Percentiles rank a stretch among this genome's conserved stretches.
phyloP scores from a whole-genome alignment of 2,888 invertebrate species.

The Ophion ellenae region DNA sequence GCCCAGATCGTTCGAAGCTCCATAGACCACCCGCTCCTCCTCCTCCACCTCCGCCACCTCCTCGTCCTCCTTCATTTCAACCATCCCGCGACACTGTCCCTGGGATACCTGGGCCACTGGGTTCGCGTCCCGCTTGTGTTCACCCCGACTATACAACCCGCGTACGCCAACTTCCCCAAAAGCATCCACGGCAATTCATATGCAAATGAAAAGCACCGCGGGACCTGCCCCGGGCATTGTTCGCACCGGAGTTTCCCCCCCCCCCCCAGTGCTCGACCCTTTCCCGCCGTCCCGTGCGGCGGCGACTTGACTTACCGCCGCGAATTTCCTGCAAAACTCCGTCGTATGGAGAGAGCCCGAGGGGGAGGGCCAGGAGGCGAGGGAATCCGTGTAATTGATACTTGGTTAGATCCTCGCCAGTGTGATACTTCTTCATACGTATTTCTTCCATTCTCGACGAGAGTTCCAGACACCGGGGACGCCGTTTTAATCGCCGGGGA shows the following conservation, averaged over 20 bases:
- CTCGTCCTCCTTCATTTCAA: neutral
- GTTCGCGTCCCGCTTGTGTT: conserved; percentile 23
- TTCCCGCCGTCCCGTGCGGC: conserved; percentile 40
- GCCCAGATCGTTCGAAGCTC: conserved; percentile 37
- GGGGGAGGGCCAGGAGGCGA: conserved; percentile 48
- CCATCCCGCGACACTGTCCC: conserved; percentile 27
- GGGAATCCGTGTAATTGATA: conserved; percentile 81
- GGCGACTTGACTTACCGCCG: conserved; percentile 81
- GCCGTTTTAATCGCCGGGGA: no score
- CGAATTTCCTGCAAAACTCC: conserved; percentile 82
- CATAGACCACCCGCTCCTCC: conserved; percentile 19
- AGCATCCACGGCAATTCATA: conserved; percentile 80
- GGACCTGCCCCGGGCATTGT: conserved; percentile 78
- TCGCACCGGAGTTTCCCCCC: conserved; percentile 73
- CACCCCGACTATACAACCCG: conserved; percentile 29
- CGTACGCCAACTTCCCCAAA: conserved; percentile 43
- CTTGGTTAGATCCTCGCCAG: conserved; percentile 65
- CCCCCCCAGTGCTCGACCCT: neutral
- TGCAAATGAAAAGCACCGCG: conserved; percentile 81
- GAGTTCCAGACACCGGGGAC: neutral
- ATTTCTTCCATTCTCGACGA: neutral
- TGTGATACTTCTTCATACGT: neutral
- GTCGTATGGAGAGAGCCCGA: conserved; percentile 64
- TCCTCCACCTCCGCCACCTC: neutral
- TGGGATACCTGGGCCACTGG: conserved; percentile 8